A percentile compares a stretch with the other conserved stretches of the same genome.
phyloP scores from a whole-genome alignment of 2,113 vertebrate species.

The Sclerurus mexicanus region DNA sequence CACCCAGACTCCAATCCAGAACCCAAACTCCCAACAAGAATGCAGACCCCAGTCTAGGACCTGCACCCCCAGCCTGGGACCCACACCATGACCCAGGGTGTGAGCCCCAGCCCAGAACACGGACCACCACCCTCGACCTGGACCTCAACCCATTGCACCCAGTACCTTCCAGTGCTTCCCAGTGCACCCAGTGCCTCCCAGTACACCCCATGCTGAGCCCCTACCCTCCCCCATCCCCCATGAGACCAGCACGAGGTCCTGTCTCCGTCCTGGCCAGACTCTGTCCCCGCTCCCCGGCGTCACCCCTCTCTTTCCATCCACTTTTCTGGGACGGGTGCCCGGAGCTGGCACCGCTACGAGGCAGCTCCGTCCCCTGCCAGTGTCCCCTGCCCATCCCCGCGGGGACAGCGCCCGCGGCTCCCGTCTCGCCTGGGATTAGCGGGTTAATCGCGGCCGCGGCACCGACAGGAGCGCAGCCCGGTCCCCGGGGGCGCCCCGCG shows the following conservation, averaged over 20 bases:
- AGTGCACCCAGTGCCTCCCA: not conserved
- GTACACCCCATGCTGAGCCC: rapidly evolving
- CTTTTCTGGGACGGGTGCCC: not conserved
- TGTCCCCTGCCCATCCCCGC: not conserved
- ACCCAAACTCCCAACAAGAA: too few relatives aligned
- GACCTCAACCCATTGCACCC: not conserved
- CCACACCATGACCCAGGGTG: not conserved
- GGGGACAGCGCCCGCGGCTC: not conserved
- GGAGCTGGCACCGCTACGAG: not conserved
- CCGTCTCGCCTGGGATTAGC: conserved; percentile 30
- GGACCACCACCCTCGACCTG: rapidly evolving
- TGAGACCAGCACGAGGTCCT: not conserved
- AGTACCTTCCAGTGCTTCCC: not conserved
- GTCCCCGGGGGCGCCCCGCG: not conserved
- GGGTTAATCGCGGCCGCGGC: not conserved
- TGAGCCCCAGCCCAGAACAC: not conserved
- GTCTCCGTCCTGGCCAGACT: rapidly evolving
- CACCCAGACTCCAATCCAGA: not conserved
- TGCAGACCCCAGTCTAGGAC: not conserved
- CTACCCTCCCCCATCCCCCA: too few relatives aligned
- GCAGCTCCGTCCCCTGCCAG: not conserved
- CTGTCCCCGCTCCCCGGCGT: rapidly evolving
- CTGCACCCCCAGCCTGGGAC: not conserved
- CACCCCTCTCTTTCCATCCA: not conserved
- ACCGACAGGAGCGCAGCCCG: rapidly evolving